These are phyloP conservation scores for Nasua narica DNA, from an alignment of 2,797 vertebrate genomes.

Conservation along the genomic window DNA sequence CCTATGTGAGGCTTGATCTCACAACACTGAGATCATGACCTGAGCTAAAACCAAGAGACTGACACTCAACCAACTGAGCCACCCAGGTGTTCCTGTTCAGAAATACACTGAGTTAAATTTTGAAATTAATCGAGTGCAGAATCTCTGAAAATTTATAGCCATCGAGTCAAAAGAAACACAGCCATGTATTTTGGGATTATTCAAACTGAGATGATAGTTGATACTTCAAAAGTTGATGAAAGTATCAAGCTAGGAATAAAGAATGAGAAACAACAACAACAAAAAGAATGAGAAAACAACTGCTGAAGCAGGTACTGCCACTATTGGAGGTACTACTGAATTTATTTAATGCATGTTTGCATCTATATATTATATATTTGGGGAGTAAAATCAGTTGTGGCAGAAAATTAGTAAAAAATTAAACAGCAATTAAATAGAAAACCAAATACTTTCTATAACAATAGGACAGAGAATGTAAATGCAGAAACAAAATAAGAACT, in stretches of 20 bases:
- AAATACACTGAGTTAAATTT: not conserved
- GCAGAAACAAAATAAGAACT: not conserved
- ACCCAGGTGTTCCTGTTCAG: not conserved
- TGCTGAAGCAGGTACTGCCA: not conserved
- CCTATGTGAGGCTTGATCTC: not conserved
- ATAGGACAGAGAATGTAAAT: not conserved
- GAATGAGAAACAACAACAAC: not conserved
- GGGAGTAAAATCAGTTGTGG: not conserved
- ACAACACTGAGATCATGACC: not conserved
- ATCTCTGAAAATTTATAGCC: not conserved
- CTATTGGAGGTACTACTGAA: not conserved
- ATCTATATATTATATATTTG: not conserved
- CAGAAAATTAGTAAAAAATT: not conserved
- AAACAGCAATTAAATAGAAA: not conserved
- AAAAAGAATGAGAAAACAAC: not conserved
- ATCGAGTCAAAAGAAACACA: not conserved
- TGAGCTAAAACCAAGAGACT: not conserved
- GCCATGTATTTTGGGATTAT: not conserved
- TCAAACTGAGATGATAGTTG: not conserved
- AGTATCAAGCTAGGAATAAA: not conserved
- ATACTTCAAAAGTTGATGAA: not conserved
- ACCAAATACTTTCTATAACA: not conserved
- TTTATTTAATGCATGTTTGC: not conserved
- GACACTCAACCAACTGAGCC: not conserved
- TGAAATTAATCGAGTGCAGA: not conserved